Percentiles rank a stretch among this genome's conserved stretches.
These are phyloP conservation scores for Stenolophus ochropezus DNA, from an alignment of 2,888 invertebrate genomes.

Conservation along the genomic window DNA sequence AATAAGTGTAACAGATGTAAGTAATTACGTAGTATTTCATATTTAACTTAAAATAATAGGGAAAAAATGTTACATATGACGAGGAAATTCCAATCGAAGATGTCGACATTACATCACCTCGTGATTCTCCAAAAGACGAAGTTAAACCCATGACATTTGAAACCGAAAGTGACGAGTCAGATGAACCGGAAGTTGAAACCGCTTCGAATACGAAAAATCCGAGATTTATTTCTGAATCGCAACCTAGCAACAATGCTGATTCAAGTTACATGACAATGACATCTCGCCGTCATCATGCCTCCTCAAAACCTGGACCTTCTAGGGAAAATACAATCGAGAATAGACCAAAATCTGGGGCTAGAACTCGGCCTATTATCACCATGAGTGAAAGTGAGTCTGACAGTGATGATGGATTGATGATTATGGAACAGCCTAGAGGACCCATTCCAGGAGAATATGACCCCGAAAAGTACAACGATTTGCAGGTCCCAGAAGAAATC, in stretches of 20 bases:
- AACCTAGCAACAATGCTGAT: slow-evolving; percentile 18
- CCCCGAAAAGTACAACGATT: slow-evolving; percentile 87
- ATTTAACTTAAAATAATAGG: slow-evolving; percentile 43
- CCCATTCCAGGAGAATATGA: slow-evolving; percentile 80
- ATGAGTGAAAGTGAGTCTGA: slow-evolving; percentile 68
- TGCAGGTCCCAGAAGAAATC: slow-evolving; percentile 88
- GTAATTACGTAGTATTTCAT: no score
- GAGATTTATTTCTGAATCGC: slow-evolving; percentile 35
- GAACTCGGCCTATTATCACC: slow-evolving; percentile 47
- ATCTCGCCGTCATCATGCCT: slow-evolving; percentile 8
- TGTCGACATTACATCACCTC: slow-evolving; percentile 10
- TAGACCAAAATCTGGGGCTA: slow-evolving; percentile 47
- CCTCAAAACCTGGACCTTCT: slow-evolving; percentile 53
- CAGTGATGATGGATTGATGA: slow-evolving; percentile 64
- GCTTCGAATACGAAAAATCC: neutral
- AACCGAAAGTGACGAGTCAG: slow-evolving; percentile 45
- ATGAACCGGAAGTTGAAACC: slow-evolving; percentile 34
- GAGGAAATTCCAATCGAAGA: slow-evolving; percentile 58
- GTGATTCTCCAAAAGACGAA: slow-evolving; percentile 25
- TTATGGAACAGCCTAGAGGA: slow-evolving; percentile 64
- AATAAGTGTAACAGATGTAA: slow-evolving; percentile 42
- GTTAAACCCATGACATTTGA: slow-evolving; percentile 11
- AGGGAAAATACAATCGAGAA: slow-evolving; percentile 44
- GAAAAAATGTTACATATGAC: slow-evolving; percentile 56
- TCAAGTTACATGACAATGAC: slow-evolving; percentile 48